Base-by-base conservation (phyloP, 2,888 invertebrate species). In the Meganola albula region DNA sequence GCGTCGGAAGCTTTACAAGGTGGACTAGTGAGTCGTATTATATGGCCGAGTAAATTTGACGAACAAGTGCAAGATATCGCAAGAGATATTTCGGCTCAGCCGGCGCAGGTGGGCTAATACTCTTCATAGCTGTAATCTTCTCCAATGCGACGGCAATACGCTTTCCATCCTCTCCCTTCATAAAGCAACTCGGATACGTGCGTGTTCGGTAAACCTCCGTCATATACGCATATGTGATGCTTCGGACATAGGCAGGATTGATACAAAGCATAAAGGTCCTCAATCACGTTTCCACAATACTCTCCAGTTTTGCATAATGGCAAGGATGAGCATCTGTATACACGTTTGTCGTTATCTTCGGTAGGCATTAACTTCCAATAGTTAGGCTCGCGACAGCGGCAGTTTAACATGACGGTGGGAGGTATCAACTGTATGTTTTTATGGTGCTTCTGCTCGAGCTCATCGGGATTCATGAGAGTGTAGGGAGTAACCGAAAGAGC, bases 1-100 rank as follows among this genome's bases (percentile, higher is more conserved):
- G 93, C 96, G 1, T 88, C 90, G 8, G 95, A 95, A 69, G 96
- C 94, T 1, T 77, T 91, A 32, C 87, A 90, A 39, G 88, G 90
- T 32, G 96, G 97, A 1, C 87, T 98, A 29, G 91, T 97, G 10
- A 92, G 93, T 28, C 92, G 93, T 63, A 88, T 93, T 28, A 84
- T 96, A 44, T 92, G 93, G 91, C 91, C 93, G 0, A 91, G 91
- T 40, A 89, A 90, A 53, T 93, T 95, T 60, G 89, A 90, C 53
- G 91, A 92, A 33, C 93, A 95, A 66, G 88, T 95, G 11, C 87
- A 92, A 29, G 88, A 89, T 9, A 84, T 91, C 23, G 88, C 92
- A 11, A 88, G 88, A 47, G 88, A 89, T 36, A 90, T 96, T 69
- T 91, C 94, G 12, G 83, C 87, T 23, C 91, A 92, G 54, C 93